Percentiles rank a stretch among this genome's conserved stretches.
Conservation (phyloP, 2,113 vertebrate species). For the Chaetodon trifascialis region DNA sequence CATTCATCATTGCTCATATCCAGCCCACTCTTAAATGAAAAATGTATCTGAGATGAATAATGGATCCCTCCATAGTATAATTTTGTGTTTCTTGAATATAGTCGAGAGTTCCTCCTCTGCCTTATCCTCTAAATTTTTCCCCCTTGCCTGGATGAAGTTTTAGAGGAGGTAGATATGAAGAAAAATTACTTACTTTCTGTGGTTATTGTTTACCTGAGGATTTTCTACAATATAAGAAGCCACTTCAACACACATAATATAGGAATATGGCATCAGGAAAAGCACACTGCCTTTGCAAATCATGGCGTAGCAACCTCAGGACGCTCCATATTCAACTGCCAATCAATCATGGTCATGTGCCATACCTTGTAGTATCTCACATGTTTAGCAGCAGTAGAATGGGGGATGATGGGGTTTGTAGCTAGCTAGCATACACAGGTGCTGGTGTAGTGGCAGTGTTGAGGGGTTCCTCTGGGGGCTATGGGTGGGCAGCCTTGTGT, state of each 20-base stretch:
- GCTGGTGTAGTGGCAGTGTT: slow-evolving; percentile 37
- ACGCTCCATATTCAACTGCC: slow-evolving; percentile 24
- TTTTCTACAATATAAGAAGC: slow-evolving; percentile 49
- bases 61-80: slow-evolving; percentile 84
- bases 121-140: slow-evolving; percentile 57
- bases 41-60: slow-evolving; percentile 88
- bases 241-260: slow-evolving; percentile 28
- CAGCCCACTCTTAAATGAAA: slow-evolving; percentile 86
- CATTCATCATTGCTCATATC: slow-evolving; percentile 87
- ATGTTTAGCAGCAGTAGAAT: slow-evolving; percentile 51
- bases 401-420: slow-evolving; percentile 35
- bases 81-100: slow-evolving; percentile 84
- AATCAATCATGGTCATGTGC: slow-evolving; percentile 51
- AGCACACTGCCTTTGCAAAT: slow-evolving; percentile 6
- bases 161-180: slow-evolving; percentile 69
- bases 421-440: slow-evolving; percentile 31
- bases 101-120: slow-evolving; percentile 73
- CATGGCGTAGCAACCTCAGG: slow-evolving; percentile 18
- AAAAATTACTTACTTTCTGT: slow-evolving; percentile 72
- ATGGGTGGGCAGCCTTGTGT: slow-evolving; percentile 72
- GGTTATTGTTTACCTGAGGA: slow-evolving; percentile 76
- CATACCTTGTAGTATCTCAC: slow-evolving; percentile 1
- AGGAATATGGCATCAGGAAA: background rate
- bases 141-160: slow-evolving; percentile 66
- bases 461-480: slow-evolving; percentile 53